phyloP scores from a whole-genome alignment of 2,113 vertebrate genomes.

The Equus przewalskii region DNA sequence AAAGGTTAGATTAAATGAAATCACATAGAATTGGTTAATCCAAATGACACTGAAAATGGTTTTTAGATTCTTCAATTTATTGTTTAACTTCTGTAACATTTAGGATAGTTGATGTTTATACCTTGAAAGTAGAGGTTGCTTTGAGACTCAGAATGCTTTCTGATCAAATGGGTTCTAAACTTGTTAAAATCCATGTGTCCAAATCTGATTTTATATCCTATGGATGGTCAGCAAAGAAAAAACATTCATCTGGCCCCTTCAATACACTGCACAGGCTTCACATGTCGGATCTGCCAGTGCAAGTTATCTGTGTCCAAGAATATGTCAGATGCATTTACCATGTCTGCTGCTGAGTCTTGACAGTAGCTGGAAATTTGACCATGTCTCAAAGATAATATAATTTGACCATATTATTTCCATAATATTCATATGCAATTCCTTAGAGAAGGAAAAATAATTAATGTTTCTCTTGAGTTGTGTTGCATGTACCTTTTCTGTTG shows the following conservation, averaged over 20 bases:
- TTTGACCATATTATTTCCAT: conserved; percentile 70
- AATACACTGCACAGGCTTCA: conserved; percentile 16
- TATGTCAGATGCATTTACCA: conserved; percentile 60
- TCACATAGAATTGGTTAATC: conserved; percentile 5
- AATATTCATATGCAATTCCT: conserved; percentile 60
- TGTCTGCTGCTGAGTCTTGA: conserved; percentile 64
- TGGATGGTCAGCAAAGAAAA: conserved; percentile 21
- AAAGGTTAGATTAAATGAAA: conserved; percentile 42
- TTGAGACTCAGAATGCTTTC: conserved; percentile 44
- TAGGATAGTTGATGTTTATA: conserved; percentile 26
- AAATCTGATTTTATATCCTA: conserved; percentile 57
- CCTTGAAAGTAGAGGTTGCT: neutral
- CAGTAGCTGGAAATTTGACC: conserved; percentile 76
- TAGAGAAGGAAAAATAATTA: conserved; percentile 57
- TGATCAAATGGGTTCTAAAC: conserved; percentile 55
- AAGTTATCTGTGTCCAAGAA: conserved; percentile 66
- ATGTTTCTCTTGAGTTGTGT: conserved; percentile 20
- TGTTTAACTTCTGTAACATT: conserved; percentile 48
- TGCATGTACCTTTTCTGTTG: conserved; percentile 52
- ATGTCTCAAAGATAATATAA: conserved; percentile 73
- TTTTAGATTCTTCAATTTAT: conserved; percentile 36
- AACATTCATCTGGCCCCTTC: conserved; percentile 38
- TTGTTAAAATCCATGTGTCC: conserved; percentile 5
- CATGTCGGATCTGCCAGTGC: neutral
- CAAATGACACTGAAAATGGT: conserved; percentile 8